Evolutionary conservation across 2,113 vertebrate species (phyloP).

Genomic region (Pluvianellus socialis): DNA sequence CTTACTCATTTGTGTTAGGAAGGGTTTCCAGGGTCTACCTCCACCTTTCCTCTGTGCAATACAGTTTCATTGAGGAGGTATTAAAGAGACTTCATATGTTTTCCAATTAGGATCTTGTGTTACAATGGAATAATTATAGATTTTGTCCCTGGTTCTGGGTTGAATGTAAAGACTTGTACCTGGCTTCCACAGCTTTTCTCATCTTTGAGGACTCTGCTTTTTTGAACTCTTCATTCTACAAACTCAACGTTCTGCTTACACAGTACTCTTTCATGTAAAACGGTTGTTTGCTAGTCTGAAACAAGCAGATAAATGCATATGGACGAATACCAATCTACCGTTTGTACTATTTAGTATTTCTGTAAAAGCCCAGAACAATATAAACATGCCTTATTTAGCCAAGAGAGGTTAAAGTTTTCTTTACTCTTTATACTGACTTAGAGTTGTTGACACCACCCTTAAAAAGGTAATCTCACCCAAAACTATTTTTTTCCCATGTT

Average conservation of each 20-base stretch:
- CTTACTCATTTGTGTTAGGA: neutral
- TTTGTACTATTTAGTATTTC: neutral
- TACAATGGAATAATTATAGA: neutral
- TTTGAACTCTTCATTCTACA: neutral
- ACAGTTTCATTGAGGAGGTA: neutral
- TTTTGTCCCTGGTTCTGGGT: neutral
- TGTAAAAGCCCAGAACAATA: neutral
- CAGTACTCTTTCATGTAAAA: neutral
- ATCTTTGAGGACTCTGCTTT: neutral
- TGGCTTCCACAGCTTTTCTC: neutral
- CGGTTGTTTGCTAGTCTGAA: neutral
- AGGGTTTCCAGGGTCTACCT: neutral
- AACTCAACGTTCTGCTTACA: neutral
- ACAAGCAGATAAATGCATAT: neutral
- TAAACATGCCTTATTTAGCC: neutral
- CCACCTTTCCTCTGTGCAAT: neutral
- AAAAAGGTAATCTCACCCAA: neutral
- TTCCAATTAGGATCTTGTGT: neutral
- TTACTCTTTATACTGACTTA: neutral
- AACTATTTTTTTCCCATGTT: neutral
- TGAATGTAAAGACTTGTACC: neutral
- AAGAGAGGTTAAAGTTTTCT: neutral
- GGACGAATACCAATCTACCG: neutral
- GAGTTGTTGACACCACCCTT: neutral
- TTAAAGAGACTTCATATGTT: neutral